Evolutionary conservation across 1,140 invertebrate species (phyloP), one percentile per base, ranked within the genome.

Genomic region (Lucilia cuprina): DNA sequence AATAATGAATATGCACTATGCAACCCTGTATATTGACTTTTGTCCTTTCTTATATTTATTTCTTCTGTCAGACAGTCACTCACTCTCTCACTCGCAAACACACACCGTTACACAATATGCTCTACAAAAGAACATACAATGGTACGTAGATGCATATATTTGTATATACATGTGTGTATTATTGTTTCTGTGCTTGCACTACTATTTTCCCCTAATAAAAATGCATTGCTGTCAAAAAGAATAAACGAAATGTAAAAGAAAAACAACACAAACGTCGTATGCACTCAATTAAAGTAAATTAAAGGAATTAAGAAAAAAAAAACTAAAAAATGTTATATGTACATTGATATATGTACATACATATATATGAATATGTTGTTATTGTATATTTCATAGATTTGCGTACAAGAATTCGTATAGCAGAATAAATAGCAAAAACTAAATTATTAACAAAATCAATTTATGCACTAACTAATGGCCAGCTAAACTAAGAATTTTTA

Each of bases 181-280:
- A 30, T 30, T 30, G 25, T 30, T 30, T 30, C 1, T 30, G 5
- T 60, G 55, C 55, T 60, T 60, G 55, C 5, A 60, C 14, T 21
- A n/a, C 8, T 70, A 70, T 19, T 70, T 65, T 70, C 65, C 65
- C 65, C 65, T 21, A 70, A 70, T 21, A 70, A 21, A 41, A 21
- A 70, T 70, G 65, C 65, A 70, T 21, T 70, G 65, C 65, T 70
- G 65, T 70, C 65, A 70, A 70, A 70, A 70, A 19, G 65, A 70
- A 70, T 70, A 70, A 70, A 70, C n/a, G 19, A 21, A 70, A 70
- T 21, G n/a, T 3, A 21, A 60, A 60, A 19, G 19, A 21, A 70
- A 70, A 70, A 21, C 21, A 21, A 70, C 65, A 70, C 9, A 19
- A 70, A 70, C 65, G 19, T n/a, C 19, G n/a, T 25, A 70, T 21